Conservation (phyloP, 1,140 invertebrate species). For the Apis dorsata region DNA sequence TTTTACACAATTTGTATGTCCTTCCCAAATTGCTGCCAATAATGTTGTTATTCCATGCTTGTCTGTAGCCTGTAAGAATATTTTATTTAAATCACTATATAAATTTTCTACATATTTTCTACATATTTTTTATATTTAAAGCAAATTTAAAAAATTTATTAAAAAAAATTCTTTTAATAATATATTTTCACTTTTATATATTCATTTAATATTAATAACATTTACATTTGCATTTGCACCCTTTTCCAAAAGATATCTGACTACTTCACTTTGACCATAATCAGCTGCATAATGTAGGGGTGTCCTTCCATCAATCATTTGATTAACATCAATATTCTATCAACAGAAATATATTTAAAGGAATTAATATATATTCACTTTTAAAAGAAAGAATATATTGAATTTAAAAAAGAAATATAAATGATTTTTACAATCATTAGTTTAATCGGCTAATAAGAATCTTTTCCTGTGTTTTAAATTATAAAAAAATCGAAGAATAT, state of each 20-base stretch:
- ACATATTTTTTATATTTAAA: neutral
- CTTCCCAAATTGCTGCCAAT: conserved; percentile 97
- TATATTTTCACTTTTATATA: neutral
- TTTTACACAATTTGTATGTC: conserved; percentile 94
- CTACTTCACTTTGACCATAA: conserved; percentile 95
- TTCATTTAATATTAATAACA: conserved; percentile 8
- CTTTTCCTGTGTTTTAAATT: neutral
- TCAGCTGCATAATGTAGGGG: conserved; percentile 96
- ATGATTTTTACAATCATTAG: neutral
- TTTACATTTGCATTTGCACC: conserved; percentile 96
- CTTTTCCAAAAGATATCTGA: conserved; percentile 92
- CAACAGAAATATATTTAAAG: conserved; percentile 56
- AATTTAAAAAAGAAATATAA: neutral
- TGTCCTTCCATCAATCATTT: conserved; percentile 91
- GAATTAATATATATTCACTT: neutral
- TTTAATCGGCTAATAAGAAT: neutral
- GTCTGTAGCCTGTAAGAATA: conserved; percentile 86
- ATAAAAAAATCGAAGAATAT: neutral
- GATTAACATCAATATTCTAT: conserved; percentile 92
- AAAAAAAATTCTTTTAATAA: neutral
- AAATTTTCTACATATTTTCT: neutral
- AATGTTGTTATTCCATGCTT: conserved; percentile 96
- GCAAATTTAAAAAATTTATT: neutral
- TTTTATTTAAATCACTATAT: conserved; percentile 3
- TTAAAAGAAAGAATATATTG: neutral